Evolutionary conservation across 2,113 vertebrate genomes (phyloP).

Genomic region (Trichomycterus rosablanca): DNA sequence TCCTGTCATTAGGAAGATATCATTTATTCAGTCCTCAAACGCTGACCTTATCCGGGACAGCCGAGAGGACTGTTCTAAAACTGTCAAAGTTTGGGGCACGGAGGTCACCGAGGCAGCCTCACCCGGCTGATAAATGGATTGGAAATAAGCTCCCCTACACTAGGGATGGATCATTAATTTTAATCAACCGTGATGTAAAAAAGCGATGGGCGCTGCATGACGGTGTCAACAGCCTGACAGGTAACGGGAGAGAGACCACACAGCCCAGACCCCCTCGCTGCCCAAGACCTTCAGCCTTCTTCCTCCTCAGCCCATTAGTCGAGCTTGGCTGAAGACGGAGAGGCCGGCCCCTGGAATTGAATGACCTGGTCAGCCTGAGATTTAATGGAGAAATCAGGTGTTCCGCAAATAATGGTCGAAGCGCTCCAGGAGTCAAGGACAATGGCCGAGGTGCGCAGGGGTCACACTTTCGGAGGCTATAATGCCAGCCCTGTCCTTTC

Average conservation of each 20-base stretch:
- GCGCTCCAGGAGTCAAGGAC: conserved; percentile 85
- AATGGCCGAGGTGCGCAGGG: conserved; percentile 64
- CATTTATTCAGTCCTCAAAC: conserved; percentile 73
- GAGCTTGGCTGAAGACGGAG: conserved; percentile 93
- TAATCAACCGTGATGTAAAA: conserved; percentile 95
- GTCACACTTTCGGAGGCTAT: conserved; percentile 59
- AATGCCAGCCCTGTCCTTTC: conserved; percentile 59
- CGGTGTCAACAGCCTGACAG: conserved; percentile 87
- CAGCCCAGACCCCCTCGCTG: conserved; percentile 57
- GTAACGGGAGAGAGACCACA: conserved; percentile 72
- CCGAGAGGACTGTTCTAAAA: conserved; percentile 76
- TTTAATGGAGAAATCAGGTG: conserved; percentile 91
- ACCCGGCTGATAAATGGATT: conserved; percentile 91
- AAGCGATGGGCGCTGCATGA: conserved; percentile 80
- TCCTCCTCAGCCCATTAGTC: conserved; percentile 84
- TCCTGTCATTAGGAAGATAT: conserved; percentile 74
- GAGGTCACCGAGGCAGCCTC: conserved; percentile 74
- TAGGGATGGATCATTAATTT: conserved; percentile 95
- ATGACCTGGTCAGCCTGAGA: conserved; percentile 95
- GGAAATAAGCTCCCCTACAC: conserved; percentile 88
- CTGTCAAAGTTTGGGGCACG: conserved; percentile 73
- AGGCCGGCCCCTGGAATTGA: conserved; percentile 89
- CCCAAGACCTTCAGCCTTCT: conserved; percentile 47
- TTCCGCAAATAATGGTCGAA: conserved; percentile 81
- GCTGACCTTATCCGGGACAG: conserved; percentile 79